Base-by-base conservation (phyloP, 2,113 vertebrate species). In the Cichladusa arquata region DNA sequence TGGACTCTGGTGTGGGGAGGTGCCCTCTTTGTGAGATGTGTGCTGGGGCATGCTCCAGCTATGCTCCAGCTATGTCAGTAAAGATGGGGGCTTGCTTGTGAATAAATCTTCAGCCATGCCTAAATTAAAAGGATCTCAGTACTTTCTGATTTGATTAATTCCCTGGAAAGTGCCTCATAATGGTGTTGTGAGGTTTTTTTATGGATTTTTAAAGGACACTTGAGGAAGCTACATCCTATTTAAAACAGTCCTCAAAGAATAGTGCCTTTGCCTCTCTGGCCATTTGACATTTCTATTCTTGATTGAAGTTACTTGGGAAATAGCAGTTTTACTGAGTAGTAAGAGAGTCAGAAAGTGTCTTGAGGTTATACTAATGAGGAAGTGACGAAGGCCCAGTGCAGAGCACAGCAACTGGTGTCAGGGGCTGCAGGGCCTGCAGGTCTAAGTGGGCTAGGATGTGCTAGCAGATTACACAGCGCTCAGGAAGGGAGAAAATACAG, bases 1-100 rank as follows among this genome's bases (percentile, higher is more conserved):
- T 0, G 1, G 38, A 40, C 5, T 10, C 50, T 61, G 38, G 22
- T 1, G 0, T 1, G 8, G 1, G 3, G 53, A 45, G 42, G 11
- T 3, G 1, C 29, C 18, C 1, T 1, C 7, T 67, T 62, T 3
- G 0, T 25, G 22, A 58, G 20, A 19, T 38, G 8, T 5, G 1
- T 53, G 42, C 38, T 45, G 33, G 20, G 13, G 1, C 1, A 1
- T 47, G 7, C 40, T 48, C 48, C 54, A 56, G 20, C 38, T 48
- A 23, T 47, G 3, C 40, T 48, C 48, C 64, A 56, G 20, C 38
- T 48, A 23, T 51, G 3, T 26, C n/a, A 51, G 38, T 15, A 60
- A 76, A 80, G 33, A 24, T 5, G 2, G 9, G 77, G 14, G 31
- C 42, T 83, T 88, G n/a, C 15, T 23, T 57, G 8, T 61, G 76